Conservation (phyloP, 1,140 invertebrate genomes). For the Aphelinus atriplicis region DNA sequence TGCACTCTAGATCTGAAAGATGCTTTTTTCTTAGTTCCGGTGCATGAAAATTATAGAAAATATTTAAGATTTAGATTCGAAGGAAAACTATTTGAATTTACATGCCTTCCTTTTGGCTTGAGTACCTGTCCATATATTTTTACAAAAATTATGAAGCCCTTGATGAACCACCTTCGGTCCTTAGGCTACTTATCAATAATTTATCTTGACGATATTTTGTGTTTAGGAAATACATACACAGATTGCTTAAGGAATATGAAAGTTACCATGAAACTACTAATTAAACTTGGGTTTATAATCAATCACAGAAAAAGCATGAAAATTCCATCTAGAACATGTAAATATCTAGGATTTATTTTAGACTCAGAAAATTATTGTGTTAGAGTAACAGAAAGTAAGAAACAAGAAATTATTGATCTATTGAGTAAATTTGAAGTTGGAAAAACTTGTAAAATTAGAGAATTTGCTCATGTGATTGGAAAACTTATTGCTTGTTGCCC, state of each 20-base stretch:
- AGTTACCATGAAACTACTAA: not conserved
- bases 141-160: slow-evolving; percentile 3
- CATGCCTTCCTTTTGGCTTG: slow-evolving; percentile 3
- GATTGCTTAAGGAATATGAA: not conserved
- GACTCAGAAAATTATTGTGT: not conserved
- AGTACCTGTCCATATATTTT: not conserved
- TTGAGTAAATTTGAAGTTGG: not conserved
- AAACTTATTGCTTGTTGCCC: not conserved
- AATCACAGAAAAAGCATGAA: not conserved
- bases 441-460: not conserved
- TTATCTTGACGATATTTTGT: slow-evolving; percentile 9
- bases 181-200: not conserved
- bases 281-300: not conserved
- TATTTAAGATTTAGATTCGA: slow-evolving; percentile 1
- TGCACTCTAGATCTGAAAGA: not conserved
- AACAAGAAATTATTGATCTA: too few relatives aligned
- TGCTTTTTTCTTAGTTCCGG: not conserved
- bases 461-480: not conserved
- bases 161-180: not conserved
- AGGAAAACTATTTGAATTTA: slow-evolving; percentile 1
- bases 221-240: not conserved
- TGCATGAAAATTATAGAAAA: not conserved
- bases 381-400: not conserved
- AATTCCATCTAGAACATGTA: slow-evolving; percentile 1
- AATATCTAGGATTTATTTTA: not conserved